Conservation (phyloP, 2,113 vertebrate genomes). For the Procavia capensis region DNA sequence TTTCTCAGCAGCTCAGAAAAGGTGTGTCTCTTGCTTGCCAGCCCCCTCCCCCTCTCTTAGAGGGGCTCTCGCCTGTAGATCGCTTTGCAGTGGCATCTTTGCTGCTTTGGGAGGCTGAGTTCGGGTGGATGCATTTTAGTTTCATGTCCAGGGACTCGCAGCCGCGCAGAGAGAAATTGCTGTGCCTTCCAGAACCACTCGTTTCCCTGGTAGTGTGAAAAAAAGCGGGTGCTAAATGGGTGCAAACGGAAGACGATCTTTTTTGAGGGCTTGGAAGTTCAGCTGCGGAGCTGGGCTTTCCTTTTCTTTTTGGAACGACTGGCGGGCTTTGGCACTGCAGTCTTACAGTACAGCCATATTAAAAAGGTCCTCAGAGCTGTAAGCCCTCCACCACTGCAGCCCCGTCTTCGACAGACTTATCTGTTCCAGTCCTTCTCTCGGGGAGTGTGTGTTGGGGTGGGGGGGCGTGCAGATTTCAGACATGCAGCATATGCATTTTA, state of each 20-base stretch:
- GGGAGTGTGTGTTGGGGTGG: conserved; percentile 63
- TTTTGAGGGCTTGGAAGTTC: conserved; percentile 82
- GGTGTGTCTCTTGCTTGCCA: conserved; percentile 57
- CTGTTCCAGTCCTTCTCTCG: conserved; percentile 54
- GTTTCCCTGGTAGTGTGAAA: conserved; percentile 77
- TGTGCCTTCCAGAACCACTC: conserved; percentile 43
- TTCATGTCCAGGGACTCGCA: conserved; percentile 57
- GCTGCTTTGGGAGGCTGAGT: conserved; percentile 62
- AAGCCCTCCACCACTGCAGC: conserved; percentile 83
- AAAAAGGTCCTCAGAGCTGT: conserved; percentile 87
- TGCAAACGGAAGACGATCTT: conserved; percentile 68
- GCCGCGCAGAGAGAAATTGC: conserved; percentile 55
- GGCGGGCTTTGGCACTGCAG: conserved; percentile 86
- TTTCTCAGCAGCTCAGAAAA: conserved; percentile 54
- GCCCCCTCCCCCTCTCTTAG: background rate
- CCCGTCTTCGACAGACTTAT: conserved; percentile 50
- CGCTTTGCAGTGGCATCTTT: conserved; percentile 6
- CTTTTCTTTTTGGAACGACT: conserved; percentile 77
- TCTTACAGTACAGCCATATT: conserved; percentile 91
- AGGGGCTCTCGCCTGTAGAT: background rate
- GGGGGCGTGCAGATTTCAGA: conserved; percentile 72
- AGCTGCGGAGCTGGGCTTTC: conserved; percentile 77
- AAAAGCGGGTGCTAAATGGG: conserved; percentile 77
- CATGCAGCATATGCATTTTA: conserved; percentile 31
- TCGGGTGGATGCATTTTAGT: conserved; percentile 73